Conservation (phyloP, 2,888 invertebrate species). For the Agrypnus murinus region DNA sequence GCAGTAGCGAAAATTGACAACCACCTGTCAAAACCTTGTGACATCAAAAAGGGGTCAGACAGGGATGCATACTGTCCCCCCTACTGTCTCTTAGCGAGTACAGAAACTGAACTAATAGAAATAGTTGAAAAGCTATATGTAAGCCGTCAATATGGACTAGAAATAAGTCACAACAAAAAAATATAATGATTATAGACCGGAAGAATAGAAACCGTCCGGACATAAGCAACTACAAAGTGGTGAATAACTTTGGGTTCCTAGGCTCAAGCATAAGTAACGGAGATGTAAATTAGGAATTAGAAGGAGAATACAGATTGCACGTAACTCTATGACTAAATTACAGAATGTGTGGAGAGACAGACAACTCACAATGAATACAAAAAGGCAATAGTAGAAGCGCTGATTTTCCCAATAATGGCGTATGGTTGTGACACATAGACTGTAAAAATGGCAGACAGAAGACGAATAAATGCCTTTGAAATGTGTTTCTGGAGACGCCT, state of each 20-base stretch:
- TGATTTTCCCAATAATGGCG: slow-evolving; percentile 10
- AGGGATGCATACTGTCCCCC: too few species aligned
- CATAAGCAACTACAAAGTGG: not conserved
- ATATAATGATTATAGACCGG: slow-evolving; percentile 12
- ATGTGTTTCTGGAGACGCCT: not conserved
- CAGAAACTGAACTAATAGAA: slow-evolving; percentile 15
- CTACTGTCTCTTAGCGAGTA: slow-evolving; percentile 11
- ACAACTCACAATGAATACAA: slow-evolving; percentile 18
- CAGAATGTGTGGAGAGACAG: slow-evolving; percentile 5
- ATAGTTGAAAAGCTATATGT: slow-evolving; percentile 13
- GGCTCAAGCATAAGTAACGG: slow-evolving; percentile 2
- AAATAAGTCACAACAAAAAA: slow-evolving; percentile 23
- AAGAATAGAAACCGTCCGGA: slow-evolving; percentile 15
- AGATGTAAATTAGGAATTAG: slow-evolving; percentile 10
- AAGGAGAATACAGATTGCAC: slow-evolving; percentile 16
- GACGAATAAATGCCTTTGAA: slow-evolving; percentile 15
- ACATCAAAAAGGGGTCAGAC: slow-evolving; percentile 2
- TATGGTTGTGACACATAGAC: slow-evolving; percentile 9
- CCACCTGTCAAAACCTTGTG: slow-evolving; percentile 2
- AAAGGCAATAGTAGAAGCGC: slow-evolving; percentile 14
- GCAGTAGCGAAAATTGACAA: slow-evolving; percentile 15
- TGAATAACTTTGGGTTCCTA: slow-evolving; percentile 2
- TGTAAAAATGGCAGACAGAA: slow-evolving; percentile 17
- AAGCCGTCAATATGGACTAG: too few species aligned
- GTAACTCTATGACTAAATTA: slow-evolving; percentile 11